Base-by-base conservation (phyloP, 1,140 invertebrate genomes). In the Heterodera carotae region DNA sequence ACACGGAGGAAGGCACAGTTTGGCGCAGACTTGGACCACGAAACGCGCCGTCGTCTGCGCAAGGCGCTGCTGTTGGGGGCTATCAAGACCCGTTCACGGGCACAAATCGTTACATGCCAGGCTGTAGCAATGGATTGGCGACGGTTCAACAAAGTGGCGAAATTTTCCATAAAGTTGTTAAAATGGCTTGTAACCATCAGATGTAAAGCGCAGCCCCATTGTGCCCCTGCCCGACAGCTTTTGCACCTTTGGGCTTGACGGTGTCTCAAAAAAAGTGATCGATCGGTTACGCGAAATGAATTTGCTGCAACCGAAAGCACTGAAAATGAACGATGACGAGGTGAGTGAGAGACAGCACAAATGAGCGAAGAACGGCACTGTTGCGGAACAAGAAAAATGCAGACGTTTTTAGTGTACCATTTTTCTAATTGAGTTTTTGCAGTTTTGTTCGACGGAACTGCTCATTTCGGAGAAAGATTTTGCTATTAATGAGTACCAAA, bases 61-160 rank as follows among this genome's bases (percentile, higher is more conserved):
- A 71, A 22, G 22, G 5, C 33, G 12, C 15, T 22, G 10, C 18
- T n/a, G 1, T 22, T 22, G n/a, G n/a, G n/a, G 69, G 59, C 59
- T 71, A 56, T n/a, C 39, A 71, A 22, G 90, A 90, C 84, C 90
- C 90, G 18, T 89, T 90, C 70, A 90, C 90, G 80, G 89, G 89
- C 68, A 43, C 59, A 4, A 87, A 84, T 67, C 86, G 90, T n/a
- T 91, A 91, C 80, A 85, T 90, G 33, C 89, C 90, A 25, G 83
- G 86, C 29, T 62, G 79, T 71, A 34, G 25, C n/a, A 31, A 70
- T 29, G 34, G 69, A 34, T 12, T 39, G 69, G 59, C 60, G 62
- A 56, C 85, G 89, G n/a, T 90, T 90, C 80, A 85, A 90, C 27
- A 88, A 89, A 29, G 81, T 84, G 12, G 12, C 6, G 6, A 27